A percentile compares a stretch with the other conserved stretches of the same genome.
Evolutionary conservation across 2,888 invertebrate genomes (phyloP).

Genomic region (Anaspis maculata): DNA sequence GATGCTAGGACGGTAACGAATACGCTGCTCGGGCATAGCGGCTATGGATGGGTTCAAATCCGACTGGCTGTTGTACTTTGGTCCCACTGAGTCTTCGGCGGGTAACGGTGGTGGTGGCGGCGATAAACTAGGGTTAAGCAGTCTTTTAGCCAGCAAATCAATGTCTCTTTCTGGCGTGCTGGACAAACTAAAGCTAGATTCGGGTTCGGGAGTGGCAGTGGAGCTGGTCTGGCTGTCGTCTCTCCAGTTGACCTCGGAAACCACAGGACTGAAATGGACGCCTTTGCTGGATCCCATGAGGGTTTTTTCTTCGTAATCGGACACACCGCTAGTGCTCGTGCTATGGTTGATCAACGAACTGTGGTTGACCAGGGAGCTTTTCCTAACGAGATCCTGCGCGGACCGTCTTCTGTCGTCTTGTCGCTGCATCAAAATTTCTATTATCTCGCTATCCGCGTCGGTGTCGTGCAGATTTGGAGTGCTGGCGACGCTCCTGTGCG

Average conservation of each 20-base stretch:
- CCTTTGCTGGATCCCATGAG: constrained; percentile 39
- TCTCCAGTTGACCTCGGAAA: constrained; percentile 72
- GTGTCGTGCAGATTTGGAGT: constrained; percentile 52
- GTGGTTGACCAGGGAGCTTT: constrained; percentile 39
- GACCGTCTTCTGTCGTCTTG: constrained; percentile 34
- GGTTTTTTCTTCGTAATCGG: constrained; percentile 34
- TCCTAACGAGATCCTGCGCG: constrained; percentile 49
- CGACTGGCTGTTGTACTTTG: too few species aligned
- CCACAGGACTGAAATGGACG: constrained; percentile 72
- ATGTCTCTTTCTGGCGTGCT: constrained; percentile 33
- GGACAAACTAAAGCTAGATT: constrained; percentile 34
- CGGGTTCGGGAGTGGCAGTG: constrained; percentile 31
- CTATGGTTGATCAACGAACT: too few species aligned
- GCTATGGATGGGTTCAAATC: too few species aligned
- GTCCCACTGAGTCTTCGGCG: too few species aligned
- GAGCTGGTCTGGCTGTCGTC: constrained; percentile 39
- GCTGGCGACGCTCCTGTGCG: constrained; percentile 32
- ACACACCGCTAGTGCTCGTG: constrained; percentile 37
- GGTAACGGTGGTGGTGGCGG: too few species aligned
- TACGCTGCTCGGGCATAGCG: too few species aligned
- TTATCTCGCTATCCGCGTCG: constrained; percentile 18
- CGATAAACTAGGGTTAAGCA: too few species aligned
- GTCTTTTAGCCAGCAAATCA: too few species aligned
- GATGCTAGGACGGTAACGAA: constrained; percentile 4
- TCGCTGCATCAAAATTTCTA: constrained; percentile 8